Conservation (phyloP, 2,797 vertebrate species). For the Danio aesculapii region DNA sequence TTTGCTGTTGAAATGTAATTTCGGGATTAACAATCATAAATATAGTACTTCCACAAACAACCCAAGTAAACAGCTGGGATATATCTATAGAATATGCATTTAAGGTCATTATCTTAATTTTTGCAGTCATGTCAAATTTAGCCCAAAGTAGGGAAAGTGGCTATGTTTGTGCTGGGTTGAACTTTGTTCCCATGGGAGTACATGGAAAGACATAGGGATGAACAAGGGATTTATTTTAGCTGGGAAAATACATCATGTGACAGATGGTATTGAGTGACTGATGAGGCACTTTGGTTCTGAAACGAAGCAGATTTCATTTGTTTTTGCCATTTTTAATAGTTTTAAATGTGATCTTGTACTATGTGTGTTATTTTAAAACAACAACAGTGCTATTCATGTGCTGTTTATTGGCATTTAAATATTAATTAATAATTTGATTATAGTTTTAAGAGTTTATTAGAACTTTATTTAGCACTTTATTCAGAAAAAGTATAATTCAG, state of each 20-base stretch:
- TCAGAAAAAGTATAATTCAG: no score
- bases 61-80: neutral
- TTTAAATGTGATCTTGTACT: neutral
- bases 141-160: slow-evolving; percentile 58
- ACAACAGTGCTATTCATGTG: neutral
- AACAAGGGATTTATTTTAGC: slow-evolving; percentile 44
- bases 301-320: no score
- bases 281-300: no score
- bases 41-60: neutral
- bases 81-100: neutral
- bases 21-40: no score
- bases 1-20: no score
- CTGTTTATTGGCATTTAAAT: neutral
- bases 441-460: no score
- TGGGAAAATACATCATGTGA: slow-evolving; percentile 46
- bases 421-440: neutral
- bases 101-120: neutral
- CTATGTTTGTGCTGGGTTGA: slow-evolving; percentile 75
- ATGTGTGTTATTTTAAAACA: slow-evolving; percentile 11
- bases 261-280: slow-evolving; percentile 19
- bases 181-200: slow-evolving; percentile 70
- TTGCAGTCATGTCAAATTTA: slow-evolving; percentile 70
- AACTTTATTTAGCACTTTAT: no score
- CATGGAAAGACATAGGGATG: slow-evolving; percentile 57
- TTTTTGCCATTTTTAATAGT: neutral